Percentiles rank a stretch among this genome's conserved stretches.
Evolutionary conservation across 2,888 invertebrate genomes (phyloP).

Genomic region (Athetis lepigone): DNA sequence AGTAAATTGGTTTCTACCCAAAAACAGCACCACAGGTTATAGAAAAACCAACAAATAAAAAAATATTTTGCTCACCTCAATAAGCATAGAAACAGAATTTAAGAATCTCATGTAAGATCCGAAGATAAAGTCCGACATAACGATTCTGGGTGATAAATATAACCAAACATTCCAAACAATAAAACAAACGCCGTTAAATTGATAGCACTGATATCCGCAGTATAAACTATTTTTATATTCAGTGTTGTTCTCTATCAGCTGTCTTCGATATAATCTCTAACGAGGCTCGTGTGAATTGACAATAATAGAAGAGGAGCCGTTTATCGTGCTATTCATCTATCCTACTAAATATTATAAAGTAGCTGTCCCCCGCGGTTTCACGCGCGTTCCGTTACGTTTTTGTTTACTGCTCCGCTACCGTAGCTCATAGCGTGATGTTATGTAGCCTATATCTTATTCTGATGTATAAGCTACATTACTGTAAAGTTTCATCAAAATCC

Average conservation of each 20-base stretch:
- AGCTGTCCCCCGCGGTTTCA: too few relatives aligned
- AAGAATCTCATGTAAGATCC: background rate
- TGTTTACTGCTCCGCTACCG: too few relatives aligned
- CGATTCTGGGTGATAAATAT: slow-evolving; percentile 1
- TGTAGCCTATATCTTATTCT: too few relatives aligned
- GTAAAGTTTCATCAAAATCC: too few relatives aligned
- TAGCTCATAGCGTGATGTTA: too few relatives aligned
- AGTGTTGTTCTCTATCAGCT: slow-evolving; percentile 7
- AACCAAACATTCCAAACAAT: background rate
- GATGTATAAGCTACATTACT: too few relatives aligned
- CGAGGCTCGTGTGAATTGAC: slow-evolving; percentile 11
- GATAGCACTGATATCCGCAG: slow-evolving; percentile 6
- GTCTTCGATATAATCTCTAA: slow-evolving; percentile 16
- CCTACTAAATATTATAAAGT: too few relatives aligned
- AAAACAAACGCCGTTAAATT: slow-evolving; percentile 12
- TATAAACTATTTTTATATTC: slow-evolving; percentile 22
- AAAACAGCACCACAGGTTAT: background rate
- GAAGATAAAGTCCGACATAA: background rate
- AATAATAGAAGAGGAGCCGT: background rate
- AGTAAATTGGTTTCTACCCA: too few relatives aligned
- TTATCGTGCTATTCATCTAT: slow-evolving; percentile 3
- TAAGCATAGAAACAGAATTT: background rate
- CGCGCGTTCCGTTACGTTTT: too few relatives aligned
- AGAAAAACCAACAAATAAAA: background rate
- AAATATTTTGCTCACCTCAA: background rate